A percentile compares a stretch with the other conserved stretches of the same genome.
phyloP scores from a whole-genome alignment of 2,113 vertebrate genomes.

The Carassius gibelio region DNA sequence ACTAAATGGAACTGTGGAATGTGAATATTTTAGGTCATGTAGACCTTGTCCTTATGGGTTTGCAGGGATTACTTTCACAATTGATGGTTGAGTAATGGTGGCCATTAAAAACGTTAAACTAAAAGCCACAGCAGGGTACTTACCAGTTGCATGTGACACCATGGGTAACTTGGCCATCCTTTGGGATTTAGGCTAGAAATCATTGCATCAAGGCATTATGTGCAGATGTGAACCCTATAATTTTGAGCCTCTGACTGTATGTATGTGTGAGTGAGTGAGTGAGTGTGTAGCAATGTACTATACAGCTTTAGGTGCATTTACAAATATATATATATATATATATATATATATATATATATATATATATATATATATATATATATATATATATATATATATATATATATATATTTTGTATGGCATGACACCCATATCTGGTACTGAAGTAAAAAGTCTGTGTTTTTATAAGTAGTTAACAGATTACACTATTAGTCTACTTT shows the following conservation, averaged over 20 bases:
- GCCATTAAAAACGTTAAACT: slow-evolving; percentile 44
- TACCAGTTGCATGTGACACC: slow-evolving; percentile 48
- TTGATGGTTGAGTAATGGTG: slow-evolving; percentile 42
- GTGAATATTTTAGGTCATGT: background rate
- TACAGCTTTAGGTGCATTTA: background rate
- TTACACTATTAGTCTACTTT: too few relatives aligned
- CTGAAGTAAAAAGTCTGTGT: too few relatives aligned
- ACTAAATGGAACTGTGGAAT: background rate
- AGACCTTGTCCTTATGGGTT: slow-evolving; percentile 9
- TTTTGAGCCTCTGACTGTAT: slow-evolving; percentile 47
- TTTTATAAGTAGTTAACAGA: too few relatives aligned
- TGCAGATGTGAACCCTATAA: slow-evolving; percentile 49
- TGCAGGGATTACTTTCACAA: slow-evolving; percentile 48
- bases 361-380: too few relatives aligned
- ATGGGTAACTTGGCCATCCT: slow-evolving; percentile 52
- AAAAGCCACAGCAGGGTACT: slow-evolving; percentile 41
- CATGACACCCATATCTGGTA: too few relatives aligned
- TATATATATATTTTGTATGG: too few relatives aligned
- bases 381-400: too few relatives aligned
- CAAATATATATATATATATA: too few relatives aligned
- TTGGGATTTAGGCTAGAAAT: slow-evolving; percentile 43
- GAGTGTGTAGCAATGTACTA: background rate
- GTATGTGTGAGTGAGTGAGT: too few relatives aligned
- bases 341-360: too few relatives aligned
- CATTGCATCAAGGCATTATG: slow-evolving; percentile 26